These are phyloP conservation scores for Mustela lutreola DNA, from an alignment of 2,113 vertebrate genomes.

Conservation along the genomic window DNA sequence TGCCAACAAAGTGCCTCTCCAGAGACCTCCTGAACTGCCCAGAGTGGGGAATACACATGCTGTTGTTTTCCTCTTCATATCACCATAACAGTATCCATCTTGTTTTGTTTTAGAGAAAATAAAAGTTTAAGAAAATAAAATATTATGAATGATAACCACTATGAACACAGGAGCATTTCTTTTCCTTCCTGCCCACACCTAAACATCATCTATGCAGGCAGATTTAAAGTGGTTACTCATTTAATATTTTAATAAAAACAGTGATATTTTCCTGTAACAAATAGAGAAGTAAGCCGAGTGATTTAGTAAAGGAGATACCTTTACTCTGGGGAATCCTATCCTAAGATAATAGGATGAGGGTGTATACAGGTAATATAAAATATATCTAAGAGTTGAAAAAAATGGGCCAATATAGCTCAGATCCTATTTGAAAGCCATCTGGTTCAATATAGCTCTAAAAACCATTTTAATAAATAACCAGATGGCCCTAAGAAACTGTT, in stretches of 20 bases:
- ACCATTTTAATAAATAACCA: conserved; percentile 15
- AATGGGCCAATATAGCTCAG: not conserved
- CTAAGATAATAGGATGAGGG: not conserved
- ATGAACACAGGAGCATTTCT: not conserved
- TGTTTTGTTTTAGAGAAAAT: not conserved
- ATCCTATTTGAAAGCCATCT: conserved; percentile 16
- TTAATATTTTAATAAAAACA: not conserved
- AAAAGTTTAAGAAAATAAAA: not conserved
- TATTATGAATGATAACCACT: not conserved
- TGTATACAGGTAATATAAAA: not conserved
- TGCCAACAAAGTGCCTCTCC: not conserved
- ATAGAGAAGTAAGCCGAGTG: not conserved
- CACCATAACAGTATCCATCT: not conserved
- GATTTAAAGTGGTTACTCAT: not conserved
- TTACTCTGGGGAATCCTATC: not conserved
- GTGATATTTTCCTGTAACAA: not conserved
- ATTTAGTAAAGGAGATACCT: not conserved
- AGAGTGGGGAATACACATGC: no score
- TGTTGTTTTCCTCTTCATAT: not conserved
- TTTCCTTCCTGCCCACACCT: not conserved
- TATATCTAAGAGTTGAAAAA: not conserved
- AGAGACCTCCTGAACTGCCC: not conserved
- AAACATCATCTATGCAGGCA: not conserved
- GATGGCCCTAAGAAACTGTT: not conserved
- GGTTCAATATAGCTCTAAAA: not conserved